Base-by-base conservation (phyloP, 2,888 invertebrate species). In the Crossocerus cetratus region DNA sequence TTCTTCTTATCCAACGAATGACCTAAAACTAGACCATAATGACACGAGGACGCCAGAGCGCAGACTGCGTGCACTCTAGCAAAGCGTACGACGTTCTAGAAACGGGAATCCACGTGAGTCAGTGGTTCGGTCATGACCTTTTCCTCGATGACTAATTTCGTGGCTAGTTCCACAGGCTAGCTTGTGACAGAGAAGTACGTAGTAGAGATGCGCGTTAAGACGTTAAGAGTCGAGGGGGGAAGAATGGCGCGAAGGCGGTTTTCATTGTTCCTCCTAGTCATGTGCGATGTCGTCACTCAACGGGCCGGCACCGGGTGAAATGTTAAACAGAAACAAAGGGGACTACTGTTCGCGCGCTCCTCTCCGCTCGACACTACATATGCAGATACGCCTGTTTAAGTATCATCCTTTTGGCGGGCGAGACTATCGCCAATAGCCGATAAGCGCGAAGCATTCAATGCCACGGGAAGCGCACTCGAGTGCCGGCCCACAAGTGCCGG, bases 121-220 rank as follows among this genome's bases (percentile, higher is more conserved):
- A 81, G 59, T 78, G 70, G 67, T 65, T 73, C 70, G 80, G 80
- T 80, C 80, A 32, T 69, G 72, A 81, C 75, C 80, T 81, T 72
- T 69, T 59, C 49, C 57, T 71, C n/a, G 82, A 72, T 73, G 79
- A 78, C 65, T 76, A 80, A 81, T 78, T 78, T 82, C 32, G 20
- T 42, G 23, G 43, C 55, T 43, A 59, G 16, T 32, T 32, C 32
- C 32, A 32, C 8, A 1, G 32, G 32, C 32, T 32, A 32, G 8
- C 32, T 8, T 4, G 11, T 32, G 32, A 32, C 32, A 32, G 32
- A 32, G 32, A 32, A 32, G 32, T 32, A 32, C 11, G 8, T 32
- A 32, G 8, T 20, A 56, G 14, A 20, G 22, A 23, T 13, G n/a
- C 21, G 56, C 3, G 23, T 14, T 23, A 23, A 56, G 14, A 14